Evolutionary conservation across 2,113 vertebrate species (phyloP).

Genomic region (Ailurus styani): DNA sequence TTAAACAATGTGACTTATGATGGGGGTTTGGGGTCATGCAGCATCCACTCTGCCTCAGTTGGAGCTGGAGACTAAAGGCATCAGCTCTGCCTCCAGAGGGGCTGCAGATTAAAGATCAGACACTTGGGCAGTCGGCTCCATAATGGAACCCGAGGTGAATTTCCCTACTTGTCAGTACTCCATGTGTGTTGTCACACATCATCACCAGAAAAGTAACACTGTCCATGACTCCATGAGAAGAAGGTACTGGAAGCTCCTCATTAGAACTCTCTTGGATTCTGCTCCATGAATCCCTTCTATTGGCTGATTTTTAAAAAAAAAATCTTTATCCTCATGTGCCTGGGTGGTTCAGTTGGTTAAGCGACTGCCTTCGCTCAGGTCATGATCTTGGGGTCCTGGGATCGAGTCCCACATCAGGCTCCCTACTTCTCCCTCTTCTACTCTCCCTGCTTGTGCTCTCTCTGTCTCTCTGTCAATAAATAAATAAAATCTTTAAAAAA

Average conservation of each 20-base stretch:
- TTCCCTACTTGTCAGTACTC: not conserved
- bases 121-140: not conserved
- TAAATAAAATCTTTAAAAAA: too few relatives aligned
- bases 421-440: too few relatives aligned
- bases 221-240: not conserved
- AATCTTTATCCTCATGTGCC: not conserved
- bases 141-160: not conserved
- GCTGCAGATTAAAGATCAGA: not conserved
- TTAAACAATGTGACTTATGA: not conserved
- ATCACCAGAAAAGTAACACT: not conserved
- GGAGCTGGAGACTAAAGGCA: not conserved
- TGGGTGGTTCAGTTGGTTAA: too few relatives aligned
- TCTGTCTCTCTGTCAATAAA: too few relatives aligned
- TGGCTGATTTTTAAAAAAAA: not conserved
- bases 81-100: not conserved
- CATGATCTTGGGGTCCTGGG: too few relatives aligned
- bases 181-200: fast-evolving
- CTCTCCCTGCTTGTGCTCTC: too few relatives aligned
- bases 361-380: too few relatives aligned
- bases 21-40: not conserved
- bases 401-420: too few relatives aligned
- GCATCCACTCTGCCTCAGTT: not conserved
- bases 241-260: not conserved
- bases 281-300: not conserved
- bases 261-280: not conserved